Conservation (phyloP, 2,113 vertebrate species). For the Felis catus region F.catus_Fca126_mat1.0 CM031424.1:55480501-55481000, state of each 20-base stretch:
- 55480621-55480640: background rate
- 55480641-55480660: background rate
- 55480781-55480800: conserved; percentile 99
- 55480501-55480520: background rate
- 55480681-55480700: conserved; percentile 34
- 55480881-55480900: conserved; percentile 73
- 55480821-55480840: conserved; percentile 95
- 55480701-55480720: background rate
- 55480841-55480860: conserved; percentile 96
- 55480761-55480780: conserved; percentile 92
- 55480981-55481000: background rate
- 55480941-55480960: background rate
- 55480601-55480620: background rate
- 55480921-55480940: background rate
- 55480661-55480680: conserved; percentile 2
- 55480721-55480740: background rate
- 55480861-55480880: conserved; percentile 98
- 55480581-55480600: background rate
- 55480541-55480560: background rate
- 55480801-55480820: conserved; percentile 97
- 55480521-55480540: background rate
- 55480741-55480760: background rate
- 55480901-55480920: background rate
- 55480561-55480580: background rate
- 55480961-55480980: background rate